Base-by-base conservation (phyloP, 1,140 invertebrate genomes). In the Euura lappo region DNA sequence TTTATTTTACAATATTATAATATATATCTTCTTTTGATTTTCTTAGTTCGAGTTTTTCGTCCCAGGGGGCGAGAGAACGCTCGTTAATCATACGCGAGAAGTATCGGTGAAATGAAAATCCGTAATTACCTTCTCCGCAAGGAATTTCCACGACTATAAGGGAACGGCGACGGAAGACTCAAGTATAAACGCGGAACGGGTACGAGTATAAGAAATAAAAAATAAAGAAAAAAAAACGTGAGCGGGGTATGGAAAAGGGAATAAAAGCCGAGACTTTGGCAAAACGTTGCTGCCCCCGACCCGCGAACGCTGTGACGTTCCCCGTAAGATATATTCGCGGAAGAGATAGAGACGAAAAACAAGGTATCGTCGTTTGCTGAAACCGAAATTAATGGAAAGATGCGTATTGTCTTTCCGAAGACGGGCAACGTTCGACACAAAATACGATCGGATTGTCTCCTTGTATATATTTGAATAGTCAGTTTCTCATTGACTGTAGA, bases 51-150 rank as follows among this genome's bases (percentile, higher is more conserved):
- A n/a, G 10, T 60, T n/a, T 60, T 60, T 6, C 51, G 8, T 8
- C 10, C 13, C 51, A 8, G 8, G 51, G 13, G 51, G 51, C 8
- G 13, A n/a, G 51, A n/a, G 13, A 60, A 60, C 75, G 76, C 72
- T 84, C 83, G 80, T 86, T 84, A 84, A 85, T 86, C 84, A 83
- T 83, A 80, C 76, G 71, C 67, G 79, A 51, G 71, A 79, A 79
- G 79, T 81, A 75, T 80, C 77, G 77, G 71, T n/a, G 43, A 75
- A 65, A 79, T 83, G 74, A 82, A 60, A 83, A 78, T 73, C 75
- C 75, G 76, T 79, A 83, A 84, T 84, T 83, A 83, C 78, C 72
- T 70, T 70, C 71, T 74, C 71, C 45, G 44, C 60, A 60, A 60
- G 51, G 71, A 73, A 71, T 51, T 28, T 28, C 28, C 28, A 71